Base-by-base conservation (phyloP, 2,797 vertebrate species). In the Triplophysa yarkandensis region DNA sequence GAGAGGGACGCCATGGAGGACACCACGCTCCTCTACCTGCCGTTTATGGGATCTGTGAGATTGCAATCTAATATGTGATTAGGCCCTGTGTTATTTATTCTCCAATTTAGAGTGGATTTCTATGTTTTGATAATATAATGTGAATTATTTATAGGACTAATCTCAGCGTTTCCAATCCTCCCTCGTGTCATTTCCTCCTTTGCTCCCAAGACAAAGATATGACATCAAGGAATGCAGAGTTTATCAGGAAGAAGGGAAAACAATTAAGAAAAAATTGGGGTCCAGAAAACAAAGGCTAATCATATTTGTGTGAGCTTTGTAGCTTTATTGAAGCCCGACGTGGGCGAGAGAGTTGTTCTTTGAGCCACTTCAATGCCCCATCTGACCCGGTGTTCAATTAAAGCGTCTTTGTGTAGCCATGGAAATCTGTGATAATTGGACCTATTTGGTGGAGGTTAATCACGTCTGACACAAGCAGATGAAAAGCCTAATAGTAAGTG, bases 371-470 rank as follows among this genome's bases (percentile, higher is more conserved):
- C 17, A 43, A 27, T 72, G 67, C 52, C 69, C 71, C 63, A 60
- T 48, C 52, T 65, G 71, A 76, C 72, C 68, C 34, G 27, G 63
- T 66, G 71, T 76, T 76, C 72, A 77, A 74, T 69, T 23, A 79
- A 82, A 76, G 68, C 23, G 34, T 60, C 43, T 71, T 74, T 68
- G 68, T 73, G 78, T 64, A 77, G 76, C 80, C 87, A 90, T 90
- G 90, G 92, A 92, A 93, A 93, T 93, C 88, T 88, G 86, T 85
- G 87, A 89, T 92, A 93, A 94, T 93, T 91, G 92, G 92, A 88
- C 90, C 84, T 88, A 88, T 92, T 92, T 73, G 90, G 88, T 84
- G 84, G 88, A 91, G 91, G 90, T 92, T 92, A 93, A 91, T 85
- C 74, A 80, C 71, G 50, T 66, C 76, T 81, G 81, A 79, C 77